Percentiles rank a stretch among this genome's conserved stretches.
Evolutionary conservation across 2,888 invertebrate genomes (phyloP).

Genomic region (Heliconius ethilla): DNA sequence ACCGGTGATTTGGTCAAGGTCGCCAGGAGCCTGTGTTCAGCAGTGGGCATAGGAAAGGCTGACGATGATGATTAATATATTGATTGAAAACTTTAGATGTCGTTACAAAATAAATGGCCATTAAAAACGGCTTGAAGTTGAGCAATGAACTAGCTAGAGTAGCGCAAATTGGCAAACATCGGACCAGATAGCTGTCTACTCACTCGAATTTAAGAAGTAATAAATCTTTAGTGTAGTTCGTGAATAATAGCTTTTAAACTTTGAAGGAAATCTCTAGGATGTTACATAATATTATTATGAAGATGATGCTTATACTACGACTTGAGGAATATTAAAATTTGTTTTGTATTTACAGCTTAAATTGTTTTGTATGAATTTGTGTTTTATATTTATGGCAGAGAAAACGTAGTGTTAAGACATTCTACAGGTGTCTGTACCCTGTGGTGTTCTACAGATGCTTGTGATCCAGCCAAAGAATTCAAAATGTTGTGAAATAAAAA

Average conservation of each 20-base stretch:
- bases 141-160: slow-evolving; percentile 6
- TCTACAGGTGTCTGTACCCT: not conserved
- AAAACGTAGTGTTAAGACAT: not conserved
- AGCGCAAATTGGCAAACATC: slow-evolving; percentile 9
- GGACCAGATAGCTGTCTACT: slow-evolving; percentile 17
- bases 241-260: slow-evolving; percentile 24
- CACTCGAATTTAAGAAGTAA: slow-evolving; percentile 10
- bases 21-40: too few species aligned
- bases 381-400: not conserved
- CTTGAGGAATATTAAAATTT: not conserved
- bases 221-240: slow-evolving; percentile 22
- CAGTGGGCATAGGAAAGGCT: not conserved
- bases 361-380: not conserved
- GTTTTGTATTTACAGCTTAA: not conserved
- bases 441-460: not conserved
- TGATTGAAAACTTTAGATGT: not conserved
- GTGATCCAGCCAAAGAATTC: not conserved
- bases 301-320: not conserved
- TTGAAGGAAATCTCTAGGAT: slow-evolving; percentile 15
- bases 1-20: too few species aligned
- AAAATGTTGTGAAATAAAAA: too few species aligned
- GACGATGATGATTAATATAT: not conserved
- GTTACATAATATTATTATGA: slow-evolving; percentile 10
- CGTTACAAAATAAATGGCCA: not conserved
- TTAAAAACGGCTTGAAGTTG: too few species aligned